phyloP scores from a whole-genome alignment of 2,113 vertebrate species.

The Tyto alba region DNA sequence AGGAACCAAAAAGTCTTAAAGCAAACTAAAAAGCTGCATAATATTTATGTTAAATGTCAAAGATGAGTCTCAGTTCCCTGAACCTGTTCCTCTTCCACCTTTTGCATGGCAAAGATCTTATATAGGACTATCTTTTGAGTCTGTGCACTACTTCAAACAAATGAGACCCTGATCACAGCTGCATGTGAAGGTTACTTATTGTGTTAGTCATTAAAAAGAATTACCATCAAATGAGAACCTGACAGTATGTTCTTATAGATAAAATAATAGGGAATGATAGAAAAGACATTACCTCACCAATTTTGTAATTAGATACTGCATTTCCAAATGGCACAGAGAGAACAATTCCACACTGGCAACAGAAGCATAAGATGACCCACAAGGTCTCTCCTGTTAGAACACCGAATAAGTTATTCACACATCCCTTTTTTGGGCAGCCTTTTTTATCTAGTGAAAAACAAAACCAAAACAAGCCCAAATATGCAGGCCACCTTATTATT shows the following conservation, averaged over 20 bases:
- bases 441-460: not conserved
- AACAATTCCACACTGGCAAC: not conserved
- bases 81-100: not conserved
- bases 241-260: not conserved
- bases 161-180: not conserved
- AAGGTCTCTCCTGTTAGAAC: not conserved
- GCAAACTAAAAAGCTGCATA: fast-evolving
- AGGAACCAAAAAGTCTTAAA: not conserved
- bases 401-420: not conserved
- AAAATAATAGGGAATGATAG: not conserved
- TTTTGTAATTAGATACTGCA: not conserved
- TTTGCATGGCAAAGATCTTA: not conserved
- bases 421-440: not conserved
- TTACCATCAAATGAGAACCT: not conserved
- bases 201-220: not conserved
- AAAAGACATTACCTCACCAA: not conserved
- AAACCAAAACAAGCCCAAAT: fast-evolving
- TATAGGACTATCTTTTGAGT: not conserved
- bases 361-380: not conserved
- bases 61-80: not conserved
- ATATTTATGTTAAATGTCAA: not conserved
- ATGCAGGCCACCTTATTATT: not conserved
- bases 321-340: not conserved
- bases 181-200: not conserved
- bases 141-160: not conserved